Conservation (phyloP, 1,140 invertebrate species). For the Piezodorus guildinii region DNA sequence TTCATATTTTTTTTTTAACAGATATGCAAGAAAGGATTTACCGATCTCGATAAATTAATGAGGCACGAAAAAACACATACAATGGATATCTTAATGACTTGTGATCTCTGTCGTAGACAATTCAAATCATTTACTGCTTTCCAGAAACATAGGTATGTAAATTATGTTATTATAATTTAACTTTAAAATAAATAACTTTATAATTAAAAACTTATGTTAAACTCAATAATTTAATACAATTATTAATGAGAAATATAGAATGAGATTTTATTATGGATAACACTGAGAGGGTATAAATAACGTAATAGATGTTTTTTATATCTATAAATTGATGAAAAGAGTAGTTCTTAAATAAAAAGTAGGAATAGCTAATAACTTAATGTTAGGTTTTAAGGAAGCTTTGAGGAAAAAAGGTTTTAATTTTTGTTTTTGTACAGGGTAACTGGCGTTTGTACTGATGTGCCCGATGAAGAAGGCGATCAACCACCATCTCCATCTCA, state of each 20-base stretch:
- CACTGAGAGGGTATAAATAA: too few relatives aligned
- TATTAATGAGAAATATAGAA: too few relatives aligned
- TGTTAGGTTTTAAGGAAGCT: too few relatives aligned
- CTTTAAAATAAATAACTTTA: too few relatives aligned
- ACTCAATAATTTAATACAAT: too few relatives aligned
- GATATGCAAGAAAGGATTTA: slow-evolving; percentile 28
- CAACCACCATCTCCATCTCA: background rate
- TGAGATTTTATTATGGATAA: background rate
- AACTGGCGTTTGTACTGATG: slow-evolving; percentile 2
- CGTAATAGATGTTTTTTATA: too few relatives aligned
- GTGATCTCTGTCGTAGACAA: slow-evolving; percentile 23
- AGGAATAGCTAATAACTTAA: too few relatives aligned
- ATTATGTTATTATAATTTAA: too few relatives aligned
- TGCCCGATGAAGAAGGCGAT: slow-evolving; percentile 4
- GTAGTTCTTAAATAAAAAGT: too few relatives aligned
- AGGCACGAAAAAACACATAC: slow-evolving; percentile 26
- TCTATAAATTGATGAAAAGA: too few relatives aligned
- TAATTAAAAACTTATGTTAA: too few relatives aligned
- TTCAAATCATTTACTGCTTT: slow-evolving; percentile 25
- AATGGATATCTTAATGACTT: slow-evolving; percentile 22
- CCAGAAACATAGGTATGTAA: slow-evolving; percentile 23
- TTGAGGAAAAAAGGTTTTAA: too few relatives aligned
- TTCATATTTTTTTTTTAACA: background rate
- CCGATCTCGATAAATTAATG: slow-evolving; percentile 27
- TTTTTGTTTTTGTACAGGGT: background rate